Conservation (phyloP, 2,888 invertebrate genomes). For the Corbicula japonica region DNA sequence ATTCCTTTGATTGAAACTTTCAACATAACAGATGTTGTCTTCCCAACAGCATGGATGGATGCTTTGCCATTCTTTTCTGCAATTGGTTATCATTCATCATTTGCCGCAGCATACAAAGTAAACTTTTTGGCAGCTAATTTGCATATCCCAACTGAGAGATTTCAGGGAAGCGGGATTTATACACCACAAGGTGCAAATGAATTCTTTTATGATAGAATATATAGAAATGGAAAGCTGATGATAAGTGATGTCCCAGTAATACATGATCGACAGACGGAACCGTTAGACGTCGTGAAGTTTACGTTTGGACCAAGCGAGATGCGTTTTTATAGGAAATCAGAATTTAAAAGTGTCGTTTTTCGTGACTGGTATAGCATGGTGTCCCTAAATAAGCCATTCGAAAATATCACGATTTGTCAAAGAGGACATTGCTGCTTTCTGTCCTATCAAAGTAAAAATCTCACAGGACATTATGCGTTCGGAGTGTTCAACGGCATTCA, state of each 20-base stretch:
- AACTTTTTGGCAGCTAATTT: slow-evolving; percentile 92
- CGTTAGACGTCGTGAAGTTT: neutral
- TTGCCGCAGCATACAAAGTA: slow-evolving; percentile 89
- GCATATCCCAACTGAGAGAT: slow-evolving; percentile 88
- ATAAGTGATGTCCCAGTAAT: slow-evolving; percentile 55
- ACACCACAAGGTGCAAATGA: slow-evolving; percentile 84
- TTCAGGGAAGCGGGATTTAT: slow-evolving; percentile 92
- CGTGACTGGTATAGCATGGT: slow-evolving; percentile 71
- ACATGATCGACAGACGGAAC: neutral
- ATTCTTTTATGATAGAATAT: slow-evolving; percentile 59
- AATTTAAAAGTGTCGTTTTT: slow-evolving; percentile 63
- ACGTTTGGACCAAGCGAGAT: neutral
- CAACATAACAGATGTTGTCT: slow-evolving; percentile 65
- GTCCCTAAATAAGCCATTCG: slow-evolving; percentile 35
- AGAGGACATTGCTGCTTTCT: slow-evolving; percentile 71
- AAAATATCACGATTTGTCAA: slow-evolving; percentile 64
- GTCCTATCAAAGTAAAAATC: slow-evolving; percentile 36
- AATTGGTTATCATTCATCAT: no score
- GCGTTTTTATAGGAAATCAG: neutral
- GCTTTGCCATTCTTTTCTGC: no score
- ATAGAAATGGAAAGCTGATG: slow-evolving; percentile 52
- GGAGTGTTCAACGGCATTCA: slow-evolving; percentile 79
- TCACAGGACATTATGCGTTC: slow-evolving; percentile 68
- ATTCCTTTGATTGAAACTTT: slow-evolving; percentile 89
- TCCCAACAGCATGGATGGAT: slow-evolving; percentile 92